A percentile compares a stretch with the other conserved stretches of the same genome.
Conservation (phyloP, 2,888 invertebrate species). For the Celastrina argiolus region DNA sequence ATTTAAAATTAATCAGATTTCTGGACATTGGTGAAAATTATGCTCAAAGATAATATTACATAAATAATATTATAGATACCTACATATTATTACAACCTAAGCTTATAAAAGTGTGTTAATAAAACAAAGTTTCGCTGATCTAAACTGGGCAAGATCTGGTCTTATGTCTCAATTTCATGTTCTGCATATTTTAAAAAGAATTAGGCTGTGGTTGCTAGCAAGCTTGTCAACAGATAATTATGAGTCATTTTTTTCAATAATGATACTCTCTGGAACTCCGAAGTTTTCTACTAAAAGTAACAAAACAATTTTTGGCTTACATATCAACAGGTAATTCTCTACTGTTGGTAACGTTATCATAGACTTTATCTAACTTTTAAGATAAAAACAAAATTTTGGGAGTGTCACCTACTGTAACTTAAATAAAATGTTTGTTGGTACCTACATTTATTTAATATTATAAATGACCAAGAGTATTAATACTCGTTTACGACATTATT, state of each 20-base stretch:
- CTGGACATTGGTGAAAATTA: too few species aligned
- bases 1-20: too few species aligned
- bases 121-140: too few species aligned
- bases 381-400: background rate
- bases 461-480: background rate
- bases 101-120: too few species aligned
- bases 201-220: background rate
- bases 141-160: background rate
- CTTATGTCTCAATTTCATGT: background rate
- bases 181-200: background rate
- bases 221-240: background rate
- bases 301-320: background rate
- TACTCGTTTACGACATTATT: background rate
- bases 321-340: background rate
- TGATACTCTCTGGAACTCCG: background rate
- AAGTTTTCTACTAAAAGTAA: background rate
- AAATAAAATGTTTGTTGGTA: background rate
- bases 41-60: too few species aligned
- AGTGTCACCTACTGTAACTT: background rate
- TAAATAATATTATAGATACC: too few species aligned
- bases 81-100: too few species aligned
- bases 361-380: conserved; percentile 1
- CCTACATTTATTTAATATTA: background rate
- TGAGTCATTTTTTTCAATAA: too few species aligned
- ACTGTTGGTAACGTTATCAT: background rate